A percentile compares a stretch with the other conserved stretches of the same genome.
Conservation (phyloP, 2,113 vertebrate species). For the Chloroceryle aenea region DNA sequence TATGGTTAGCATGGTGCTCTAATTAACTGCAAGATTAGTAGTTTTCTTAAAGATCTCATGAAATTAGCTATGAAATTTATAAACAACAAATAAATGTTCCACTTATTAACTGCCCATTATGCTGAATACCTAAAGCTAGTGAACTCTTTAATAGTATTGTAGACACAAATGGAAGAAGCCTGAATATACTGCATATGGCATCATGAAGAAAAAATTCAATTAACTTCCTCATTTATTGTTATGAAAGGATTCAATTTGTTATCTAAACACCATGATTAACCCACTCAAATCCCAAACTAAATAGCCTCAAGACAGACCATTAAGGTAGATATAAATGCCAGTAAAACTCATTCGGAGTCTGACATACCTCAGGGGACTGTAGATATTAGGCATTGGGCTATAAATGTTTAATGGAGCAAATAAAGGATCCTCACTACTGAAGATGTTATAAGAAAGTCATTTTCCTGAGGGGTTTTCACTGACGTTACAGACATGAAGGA, state of each 20-base stretch:
- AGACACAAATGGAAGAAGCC: neutral
- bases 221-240: conserved; percentile 26
- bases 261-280: conserved; percentile 23
- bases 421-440: neutral
- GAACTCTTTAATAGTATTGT: neutral
- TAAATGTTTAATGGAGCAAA: conserved; percentile 38
- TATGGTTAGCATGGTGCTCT: neutral
- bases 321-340: conserved; percentile 33
- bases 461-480: conserved; percentile 9
- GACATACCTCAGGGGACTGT: neutral
- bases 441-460: neutral
- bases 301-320: conserved; percentile 14
- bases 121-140: neutral
- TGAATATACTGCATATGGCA: neutral
- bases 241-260: conserved; percentile 5
- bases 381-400: neutral
- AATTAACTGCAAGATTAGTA: neutral
- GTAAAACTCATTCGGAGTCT: neutral
- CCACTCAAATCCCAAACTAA: conserved; percentile 41
- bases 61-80: conserved; percentile 16
- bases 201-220: conserved; percentile 32
- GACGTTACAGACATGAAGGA: neutral
- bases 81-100: conserved; percentile 2
- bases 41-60: neutral
- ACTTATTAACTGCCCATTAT: neutral